Evolutionary conservation across 1,140 invertebrate genomes (phyloP), one percentile per base, ranked within the genome.

Genomic region (Drosophila tropicalis): DNA sequence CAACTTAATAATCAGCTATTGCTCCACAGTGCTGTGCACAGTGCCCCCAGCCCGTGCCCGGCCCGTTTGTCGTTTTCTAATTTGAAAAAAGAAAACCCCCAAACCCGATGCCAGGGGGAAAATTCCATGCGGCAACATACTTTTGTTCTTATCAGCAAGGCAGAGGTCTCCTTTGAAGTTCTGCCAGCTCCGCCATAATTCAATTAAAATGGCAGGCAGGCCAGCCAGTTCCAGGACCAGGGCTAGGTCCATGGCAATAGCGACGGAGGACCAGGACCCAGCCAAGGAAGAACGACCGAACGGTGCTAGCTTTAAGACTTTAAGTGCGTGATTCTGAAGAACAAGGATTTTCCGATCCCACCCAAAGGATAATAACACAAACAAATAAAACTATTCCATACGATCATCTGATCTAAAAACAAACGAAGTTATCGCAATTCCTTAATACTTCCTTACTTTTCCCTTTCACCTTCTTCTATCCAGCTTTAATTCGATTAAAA

Each of bases 91-190:
- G 57, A 65, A 17, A 34, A 34, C 25, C 54, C 64, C 34, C 25
- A 15, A 39, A 56, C 36, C 22, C 25, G 3, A 19, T n/a, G 47
- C 58, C 32, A 7, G 17, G 34, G 40, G 70, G 66, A 60, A 85
- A 81, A 86, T 86, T 86, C 82, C 83, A 72, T 77, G 83, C 76
- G 61, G 76, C 83, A 76, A 79, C 76, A 83, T 83, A 79, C 83
- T 83, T 86, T 86, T 86, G 79, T 86, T 87, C 83, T 82, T 79
- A 86, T 83, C 83, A 83, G 83, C 47, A 68, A 66, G 73, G 62
- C 66, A 72, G 54, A 70, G 70, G 44, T 51, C 76, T 76, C 67
- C 83, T 87, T 87, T 87, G 83, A 87, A 80, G 83, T 87, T 70
- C 36, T 36, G 62, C 76, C 55, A 68, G 62, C 68, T 55, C 55